These are phyloP conservation scores for Sebastes paucispinis DNA, from an alignment of 2,797 vertebrate genomes.

Conservation along the genomic window DNA sequence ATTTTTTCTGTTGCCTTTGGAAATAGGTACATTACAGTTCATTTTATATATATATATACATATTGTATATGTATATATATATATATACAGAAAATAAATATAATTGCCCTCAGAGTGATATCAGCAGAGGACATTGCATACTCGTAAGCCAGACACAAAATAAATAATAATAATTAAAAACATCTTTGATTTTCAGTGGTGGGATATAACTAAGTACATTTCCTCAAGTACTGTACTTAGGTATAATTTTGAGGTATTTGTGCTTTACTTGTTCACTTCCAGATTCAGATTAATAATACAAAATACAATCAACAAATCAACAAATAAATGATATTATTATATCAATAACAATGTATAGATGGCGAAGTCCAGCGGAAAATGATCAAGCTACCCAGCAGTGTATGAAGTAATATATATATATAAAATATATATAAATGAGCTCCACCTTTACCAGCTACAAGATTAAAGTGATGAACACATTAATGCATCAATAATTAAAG, in stretches of 20 bases:
- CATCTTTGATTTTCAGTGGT: not conserved
- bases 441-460: not conserved
- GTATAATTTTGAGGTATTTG: no score
- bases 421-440: not conserved
- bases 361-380: not conserved
- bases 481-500: not conserved
- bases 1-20: not conserved
- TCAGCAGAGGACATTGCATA: not conserved
- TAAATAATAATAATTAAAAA: conserved; percentile 15
- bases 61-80: no score
- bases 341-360: no score
- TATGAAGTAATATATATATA: not conserved
- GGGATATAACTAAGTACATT: no score
- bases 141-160: not conserved
- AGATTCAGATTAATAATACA: no score
- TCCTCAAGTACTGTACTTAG: no score
- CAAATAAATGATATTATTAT: no score
- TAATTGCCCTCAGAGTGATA: no score
- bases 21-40: not conserved
- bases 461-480: not conserved
- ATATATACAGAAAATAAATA: no score
- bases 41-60: not conserved
- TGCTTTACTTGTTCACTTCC: no score
- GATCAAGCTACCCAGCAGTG: not conserved
- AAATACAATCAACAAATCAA: no score